These are phyloP conservation scores for Spodoptera picta DNA, from an alignment of 2,888 invertebrate genomes.

Conservation along the genomic window DNA sequence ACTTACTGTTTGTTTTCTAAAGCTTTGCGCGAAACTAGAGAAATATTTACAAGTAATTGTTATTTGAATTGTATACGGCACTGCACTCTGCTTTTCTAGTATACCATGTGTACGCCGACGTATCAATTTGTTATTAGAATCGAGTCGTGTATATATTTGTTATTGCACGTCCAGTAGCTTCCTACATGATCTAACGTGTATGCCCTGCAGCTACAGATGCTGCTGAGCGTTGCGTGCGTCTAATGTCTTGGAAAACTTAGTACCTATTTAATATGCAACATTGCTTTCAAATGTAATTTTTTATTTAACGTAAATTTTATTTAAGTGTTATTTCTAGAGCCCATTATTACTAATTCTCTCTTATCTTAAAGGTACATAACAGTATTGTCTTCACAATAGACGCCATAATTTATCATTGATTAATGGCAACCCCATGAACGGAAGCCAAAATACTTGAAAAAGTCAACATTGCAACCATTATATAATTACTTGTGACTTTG, in stretches of 20 bases:
- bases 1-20: constrained; percentile 32
- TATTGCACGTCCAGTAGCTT: background rate
- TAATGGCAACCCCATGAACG: constrained; percentile 78
- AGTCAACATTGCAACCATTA: constrained; percentile 82
- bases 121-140: constrained; percentile 5
- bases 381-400: constrained; percentile 46
- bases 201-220: constrained; percentile 3
- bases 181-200: constrained; percentile 1
- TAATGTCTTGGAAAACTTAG: too few species aligned
- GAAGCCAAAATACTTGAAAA: constrained; percentile 85
- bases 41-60: constrained; percentile 14
- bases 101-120: background rate
- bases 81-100: background rate
- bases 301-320: constrained; percentile 8
- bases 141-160: constrained; percentile 9
- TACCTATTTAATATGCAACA: background rate
- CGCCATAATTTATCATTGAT: constrained; percentile 73
- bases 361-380: constrained; percentile 45
- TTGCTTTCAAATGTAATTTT: background rate
- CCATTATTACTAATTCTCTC: constrained; percentile 19
- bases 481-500: constrained; percentile 82
- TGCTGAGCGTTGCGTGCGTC: background rate
- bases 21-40: constrained; percentile 13
- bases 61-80: constrained; percentile 2
- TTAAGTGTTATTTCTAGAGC: constrained; percentile 14